A percentile compares a stretch with the other conserved stretches of the same genome.
Evolutionary conservation across 2,113 vertebrate species (phyloP).

Genomic region (Lepus americanus): DNA sequence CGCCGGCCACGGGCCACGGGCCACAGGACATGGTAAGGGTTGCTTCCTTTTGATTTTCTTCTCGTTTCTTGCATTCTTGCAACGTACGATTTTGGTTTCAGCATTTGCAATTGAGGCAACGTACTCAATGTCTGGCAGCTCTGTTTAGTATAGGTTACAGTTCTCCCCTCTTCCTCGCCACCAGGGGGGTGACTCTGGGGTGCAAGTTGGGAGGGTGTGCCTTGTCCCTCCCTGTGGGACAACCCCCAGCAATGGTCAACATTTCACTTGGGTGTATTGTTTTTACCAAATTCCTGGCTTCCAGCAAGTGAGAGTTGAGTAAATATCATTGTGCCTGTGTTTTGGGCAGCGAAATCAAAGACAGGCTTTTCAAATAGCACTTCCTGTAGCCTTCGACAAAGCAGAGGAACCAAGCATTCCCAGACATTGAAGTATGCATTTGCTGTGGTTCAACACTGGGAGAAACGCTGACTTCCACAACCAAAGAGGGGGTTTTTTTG

Average conservation of each 20-base stretch:
- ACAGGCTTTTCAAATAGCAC: not conserved
- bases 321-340: not conserved
- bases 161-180: not conserved
- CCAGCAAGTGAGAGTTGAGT: not conserved
- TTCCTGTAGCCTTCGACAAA: not conserved
- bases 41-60: not conserved
- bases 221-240: not conserved
- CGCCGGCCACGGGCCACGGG: not conserved
- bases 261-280: not conserved
- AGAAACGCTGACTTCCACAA: not conserved
- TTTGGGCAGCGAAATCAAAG: constrained; percentile 31
- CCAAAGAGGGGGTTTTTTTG: not conserved
- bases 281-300: not conserved
- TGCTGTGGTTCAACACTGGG: not conserved
- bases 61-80: not conserved
- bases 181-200: not conserved
- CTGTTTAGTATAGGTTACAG: not conserved
- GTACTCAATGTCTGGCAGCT: not conserved
- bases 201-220: not conserved
- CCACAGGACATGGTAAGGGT: not conserved
- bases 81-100: not conserved
- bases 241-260: not conserved
- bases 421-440: not conserved
- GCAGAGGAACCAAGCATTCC: not conserved
- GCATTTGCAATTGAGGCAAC: not conserved